phyloP scores from a whole-genome alignment of 2,888 invertebrate genomes.

The Cactoblastis cactorum region DNA sequence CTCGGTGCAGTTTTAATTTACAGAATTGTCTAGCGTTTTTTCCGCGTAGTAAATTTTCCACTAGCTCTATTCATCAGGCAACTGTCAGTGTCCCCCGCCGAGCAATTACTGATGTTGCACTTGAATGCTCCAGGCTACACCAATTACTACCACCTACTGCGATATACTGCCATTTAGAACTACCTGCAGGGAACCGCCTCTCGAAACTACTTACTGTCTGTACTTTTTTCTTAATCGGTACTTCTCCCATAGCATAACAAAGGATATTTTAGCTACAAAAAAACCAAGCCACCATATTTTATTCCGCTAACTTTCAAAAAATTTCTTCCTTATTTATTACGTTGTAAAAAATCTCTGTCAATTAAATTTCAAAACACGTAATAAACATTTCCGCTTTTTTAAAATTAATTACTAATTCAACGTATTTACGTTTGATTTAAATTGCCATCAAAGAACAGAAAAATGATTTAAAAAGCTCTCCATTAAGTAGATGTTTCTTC shows the following conservation, averaged over 20 bases:
- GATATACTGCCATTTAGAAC: neutral
- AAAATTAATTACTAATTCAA: neutral
- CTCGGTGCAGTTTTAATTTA: conserved; percentile 60
- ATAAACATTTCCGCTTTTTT: neutral
- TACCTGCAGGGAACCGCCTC: neutral
- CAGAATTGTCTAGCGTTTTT: conserved; percentile 57
- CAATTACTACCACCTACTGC: conserved; percentile 51
- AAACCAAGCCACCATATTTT: no score
- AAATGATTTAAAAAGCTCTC: conserved; percentile 23
- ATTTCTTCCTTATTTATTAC: no score
- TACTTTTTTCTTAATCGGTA: neutral
- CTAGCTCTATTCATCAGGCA: conserved; percentile 67
- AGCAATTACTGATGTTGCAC: conserved; percentile 73
- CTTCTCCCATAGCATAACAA: no score
- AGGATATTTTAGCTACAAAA: no score
- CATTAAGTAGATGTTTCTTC: conserved; percentile 27
- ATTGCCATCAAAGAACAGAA: conserved; percentile 20
- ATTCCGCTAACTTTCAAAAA: no score
- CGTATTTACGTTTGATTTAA: neutral
- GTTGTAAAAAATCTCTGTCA: neutral
- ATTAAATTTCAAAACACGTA: neutral
- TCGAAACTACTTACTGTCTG: neutral
- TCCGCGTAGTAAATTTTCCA: conserved; percentile 53
- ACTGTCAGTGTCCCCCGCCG: conserved; percentile 59
- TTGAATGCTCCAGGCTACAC: conserved; percentile 46